phyloP scores from a whole-genome alignment of 2,113 vertebrate genomes.

The Ctenomys sociabilis region DNA sequence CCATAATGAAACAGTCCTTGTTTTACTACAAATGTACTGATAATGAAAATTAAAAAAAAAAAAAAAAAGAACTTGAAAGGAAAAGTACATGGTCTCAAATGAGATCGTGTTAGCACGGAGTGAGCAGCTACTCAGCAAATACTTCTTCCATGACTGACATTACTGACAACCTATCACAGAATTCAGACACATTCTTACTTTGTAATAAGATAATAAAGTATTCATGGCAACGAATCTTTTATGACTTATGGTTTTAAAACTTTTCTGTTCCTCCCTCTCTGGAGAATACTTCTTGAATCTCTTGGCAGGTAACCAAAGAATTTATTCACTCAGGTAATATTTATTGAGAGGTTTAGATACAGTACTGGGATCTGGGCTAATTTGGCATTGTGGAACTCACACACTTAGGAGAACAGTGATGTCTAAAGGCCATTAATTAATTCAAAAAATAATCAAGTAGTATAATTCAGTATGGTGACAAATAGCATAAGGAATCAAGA shows the following conservation, averaged over 20 bases:
- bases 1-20: too few relatives aligned
- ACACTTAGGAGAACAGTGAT: background rate
- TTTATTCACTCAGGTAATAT: slow-evolving; percentile 18
- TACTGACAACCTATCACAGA: background rate
- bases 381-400: background rate
- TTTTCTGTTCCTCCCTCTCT: background rate
- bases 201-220: background rate
- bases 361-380: background rate
- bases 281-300: background rate
- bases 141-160: slow-evolving; percentile 5
- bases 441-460: background rate
- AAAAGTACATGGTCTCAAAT: background rate
- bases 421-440: slow-evolving; percentile 21
- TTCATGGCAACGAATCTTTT: background rate
- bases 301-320: background rate
- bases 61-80: background rate
- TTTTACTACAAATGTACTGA: background rate
- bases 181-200: background rate
- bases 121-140: background rate
- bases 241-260: background rate
- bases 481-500: background rate
- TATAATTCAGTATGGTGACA: background rate
- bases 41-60: background rate
- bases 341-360: slow-evolving; percentile 1
- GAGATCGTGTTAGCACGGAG: background rate